Base-by-base conservation (phyloP, 2,888 invertebrate genomes). In the Pseudoips prasinana region DNA sequence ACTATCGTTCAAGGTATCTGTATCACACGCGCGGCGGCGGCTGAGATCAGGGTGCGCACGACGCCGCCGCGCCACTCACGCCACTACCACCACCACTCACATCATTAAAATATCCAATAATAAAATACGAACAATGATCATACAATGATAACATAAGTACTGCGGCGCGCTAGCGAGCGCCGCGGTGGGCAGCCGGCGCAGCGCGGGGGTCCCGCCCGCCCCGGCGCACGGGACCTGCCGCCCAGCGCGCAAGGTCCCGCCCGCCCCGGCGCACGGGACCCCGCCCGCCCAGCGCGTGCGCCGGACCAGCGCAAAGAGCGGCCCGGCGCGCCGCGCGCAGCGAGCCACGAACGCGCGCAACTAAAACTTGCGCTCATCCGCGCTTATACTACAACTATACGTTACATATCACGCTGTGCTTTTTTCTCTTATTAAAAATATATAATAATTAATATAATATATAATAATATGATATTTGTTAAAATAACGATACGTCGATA, bases 351-450 rank as follows among this genome's bases (percentile, higher is more conserved):
- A 30, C 45, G 22, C 42, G 39, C 59, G 43, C 53, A 58, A 56
- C 58, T 58, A 49, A 57, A 64, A 57, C 61, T 63, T 59, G 73
- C 76, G 72, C 71, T 58, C 41, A 54, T 50, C 55, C 60, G 64
- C 75, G 73, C 80, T 77, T 75, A 77, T 66, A 59, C 80, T 82
- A 83, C 78, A 59, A 74, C 86, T 88, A 84, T 84, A 85, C 87
- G 80, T 87, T 85, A 86, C 85, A 88, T 89, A 89, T 89, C 89
- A 89, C 89, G 87, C 87, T 87, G 89, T 85, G 89, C 89, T 89
- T 88, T 83, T 83, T 85, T 79, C 81, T 86, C 81, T 86, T 84
- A 85, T 81, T 83, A 83, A 85, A 87, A 86, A 86, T 87, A 85
- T 87, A 81, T 78, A 78, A 73, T 79, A 82, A 81, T 79, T 72